Evolutionary conservation across 2,888 invertebrate genomes (phyloP), one percentile per base, ranked within the genome.

Genomic region (Timema cristinae): DNA sequence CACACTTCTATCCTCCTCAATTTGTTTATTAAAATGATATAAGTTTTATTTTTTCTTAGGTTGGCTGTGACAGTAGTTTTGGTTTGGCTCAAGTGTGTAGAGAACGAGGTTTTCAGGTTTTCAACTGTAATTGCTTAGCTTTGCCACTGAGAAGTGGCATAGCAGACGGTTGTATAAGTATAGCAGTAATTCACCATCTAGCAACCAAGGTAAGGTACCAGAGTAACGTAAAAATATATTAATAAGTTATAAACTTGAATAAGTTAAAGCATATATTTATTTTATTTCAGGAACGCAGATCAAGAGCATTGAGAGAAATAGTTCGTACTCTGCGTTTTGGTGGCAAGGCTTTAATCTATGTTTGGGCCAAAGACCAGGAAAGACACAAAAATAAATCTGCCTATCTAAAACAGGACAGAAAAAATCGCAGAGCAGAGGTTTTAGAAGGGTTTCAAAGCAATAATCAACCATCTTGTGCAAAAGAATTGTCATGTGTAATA

Each of bases 101-200:
- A 72, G 77, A 82, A 9, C 84, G 87, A 77, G 85, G 86, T 0
- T 89, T 88, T 73, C 87, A 92, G 79, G 90, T 91, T 66, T 87
- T 94, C 77, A 85, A 89, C 0, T 88, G 91, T 61, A 94, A 98
- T 83, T 89, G 94, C 76, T 84, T 97, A 32, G 78, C 83, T 56
- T 81, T 96, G 52, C 93, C 94, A 0, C 84, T 97, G 71, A 85
- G 86, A 68, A 85, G 88, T 75, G 82, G 80, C 48, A 84, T 85
- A 73, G 89, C 92, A 0, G 98, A 99, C 83, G 92, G 90, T 2
- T 88, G 89, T 71, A 90, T 99, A 59, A 95, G 96, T 81, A 95
- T 99, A 77, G 99, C 99, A 2, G 99, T 99, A 0, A 89, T 98
- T 77, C 98, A 99, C 82, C 98, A 99, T 83, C 87, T 99, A 75